phyloP scores from a whole-genome alignment of 1,140 invertebrate genomes.

The Orussus abietinus region DNA sequence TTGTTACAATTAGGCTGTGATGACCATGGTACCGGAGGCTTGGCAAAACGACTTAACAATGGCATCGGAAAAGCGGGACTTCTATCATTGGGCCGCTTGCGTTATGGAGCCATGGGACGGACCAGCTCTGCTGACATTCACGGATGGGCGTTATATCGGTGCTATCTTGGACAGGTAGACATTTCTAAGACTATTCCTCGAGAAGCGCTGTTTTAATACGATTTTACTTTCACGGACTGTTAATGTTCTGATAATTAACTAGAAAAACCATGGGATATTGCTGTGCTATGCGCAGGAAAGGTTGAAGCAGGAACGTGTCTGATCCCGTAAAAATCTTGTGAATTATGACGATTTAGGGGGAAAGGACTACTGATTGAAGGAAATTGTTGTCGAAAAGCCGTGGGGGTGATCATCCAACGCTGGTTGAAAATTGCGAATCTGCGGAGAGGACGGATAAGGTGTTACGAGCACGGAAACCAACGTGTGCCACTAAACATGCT shows the following conservation, averaged over 20 bases:
- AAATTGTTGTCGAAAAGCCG: too few species aligned
- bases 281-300: not conserved
- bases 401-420: too few species aligned
- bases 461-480: too few species aligned
- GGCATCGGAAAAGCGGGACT: conserved; percentile 88
- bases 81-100: conserved; percentile 96
- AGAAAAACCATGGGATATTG: not conserved
- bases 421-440: too few species aligned
- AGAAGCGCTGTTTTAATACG: conserved; percentile 13
- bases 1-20: conserved; percentile 70
- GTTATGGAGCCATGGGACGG: conserved; percentile 99
- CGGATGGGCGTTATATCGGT: conserved; percentile 96
- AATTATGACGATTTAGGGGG: too few species aligned
- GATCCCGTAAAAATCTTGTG: not conserved
- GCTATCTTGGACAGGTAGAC: conserved; percentile 73
- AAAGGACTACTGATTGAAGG: too few species aligned
- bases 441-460: too few species aligned
- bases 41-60: conserved; percentile 97
- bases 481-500: too few species aligned
- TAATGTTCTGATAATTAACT: not conserved
- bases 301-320: not conserved
- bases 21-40: conserved; percentile 99
- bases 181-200: conserved; percentile 19
- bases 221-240: conserved; percentile 27
- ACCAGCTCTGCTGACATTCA: conserved; percentile 92